Base-by-base conservation (phyloP, 2,797 vertebrate genomes). In the Gouania willdenowi region DNA sequence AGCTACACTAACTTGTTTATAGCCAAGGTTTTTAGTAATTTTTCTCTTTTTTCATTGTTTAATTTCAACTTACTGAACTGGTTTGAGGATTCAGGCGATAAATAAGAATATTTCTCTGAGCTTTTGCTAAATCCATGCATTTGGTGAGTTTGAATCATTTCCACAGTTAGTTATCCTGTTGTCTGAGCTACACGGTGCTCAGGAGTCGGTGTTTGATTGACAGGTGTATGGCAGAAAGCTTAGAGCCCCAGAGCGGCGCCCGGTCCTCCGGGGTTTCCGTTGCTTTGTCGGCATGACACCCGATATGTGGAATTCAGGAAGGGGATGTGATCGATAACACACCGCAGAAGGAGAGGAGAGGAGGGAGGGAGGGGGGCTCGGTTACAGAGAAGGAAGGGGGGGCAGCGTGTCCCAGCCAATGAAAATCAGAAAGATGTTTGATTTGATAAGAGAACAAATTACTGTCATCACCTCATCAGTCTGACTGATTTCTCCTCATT, bases 221-320 rank as follows among this genome's bases (percentile, higher is more conserved):
- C 73, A 72, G 54, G 13, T 41, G 46, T 25, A 2, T 20, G 33
- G 34, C 30, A 55, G 85, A 86, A 89, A 93, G 65, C 43, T 53
- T 79, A 86, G 86, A 89, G 66, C 71, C 83, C 85, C 86, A 52
- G 38, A 69, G 88, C 80, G 57, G 65, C 64, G 35, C 14, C 7
- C n/a, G 28, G 40, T 32, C 75, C 84, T 83, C 68, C 51, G 53
- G 69, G 65, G 67, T 53, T 82, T 80, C 77, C 69, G 63, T 73
- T 74, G 69, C 76, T 45, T 88, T 79, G 77, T 88, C 84, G 79
- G 75, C 76, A 71, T 82, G 90, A 89, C 92, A 91, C 43, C 29
- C 26, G 81, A 87, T 90, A 82, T 43, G n/a, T 1, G 42, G 5
- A 16, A 71, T 83, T 73, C 86, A 86, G 87, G 80, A 84, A 41